Evolutionary conservation across 2,113 vertebrate genomes (phyloP).

Genomic region (Cariama cristata): DNA sequence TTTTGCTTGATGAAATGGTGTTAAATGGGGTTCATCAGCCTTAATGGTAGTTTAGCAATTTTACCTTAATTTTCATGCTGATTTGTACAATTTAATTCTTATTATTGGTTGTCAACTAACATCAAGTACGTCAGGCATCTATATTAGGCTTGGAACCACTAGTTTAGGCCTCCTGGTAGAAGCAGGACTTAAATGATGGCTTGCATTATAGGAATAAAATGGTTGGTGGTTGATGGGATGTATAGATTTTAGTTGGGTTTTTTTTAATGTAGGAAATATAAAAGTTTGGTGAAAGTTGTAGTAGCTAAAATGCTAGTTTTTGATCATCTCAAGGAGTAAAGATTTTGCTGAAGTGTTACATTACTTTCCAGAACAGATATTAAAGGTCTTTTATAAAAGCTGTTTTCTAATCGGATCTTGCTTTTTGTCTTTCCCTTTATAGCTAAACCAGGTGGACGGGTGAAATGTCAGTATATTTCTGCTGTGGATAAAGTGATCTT

Average conservation of each 20-base stretch:
- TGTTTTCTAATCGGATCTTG: not conserved
- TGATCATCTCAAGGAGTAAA: not conserved
- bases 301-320: not conserved
- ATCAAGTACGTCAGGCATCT: not conserved
- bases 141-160: not conserved
- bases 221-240: not conserved
- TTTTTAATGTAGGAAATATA: not conserved
- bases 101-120: not conserved
- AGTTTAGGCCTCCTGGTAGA: not conserved
- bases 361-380: not conserved
- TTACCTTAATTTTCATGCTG: not conserved
- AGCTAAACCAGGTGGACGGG: slow-evolving; percentile 95
- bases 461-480: slow-evolving; percentile 98
- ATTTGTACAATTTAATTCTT: not conserved
- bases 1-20: not conserved
- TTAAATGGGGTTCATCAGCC: not conserved
- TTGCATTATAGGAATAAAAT: not conserved
- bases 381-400: not conserved
- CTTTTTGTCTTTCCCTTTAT: slow-evolving; percentile 50
- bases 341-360: not conserved
- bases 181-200: not conserved
- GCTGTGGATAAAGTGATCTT: slow-evolving; percentile 99
- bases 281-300: not conserved
- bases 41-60: not conserved
- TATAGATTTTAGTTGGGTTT: not conserved